A percentile compares a stretch with the other conserved stretches of the same genome.
Evolutionary conservation across 2,113 vertebrate genomes (phyloP).

Genomic region (Columba livia): DNA sequence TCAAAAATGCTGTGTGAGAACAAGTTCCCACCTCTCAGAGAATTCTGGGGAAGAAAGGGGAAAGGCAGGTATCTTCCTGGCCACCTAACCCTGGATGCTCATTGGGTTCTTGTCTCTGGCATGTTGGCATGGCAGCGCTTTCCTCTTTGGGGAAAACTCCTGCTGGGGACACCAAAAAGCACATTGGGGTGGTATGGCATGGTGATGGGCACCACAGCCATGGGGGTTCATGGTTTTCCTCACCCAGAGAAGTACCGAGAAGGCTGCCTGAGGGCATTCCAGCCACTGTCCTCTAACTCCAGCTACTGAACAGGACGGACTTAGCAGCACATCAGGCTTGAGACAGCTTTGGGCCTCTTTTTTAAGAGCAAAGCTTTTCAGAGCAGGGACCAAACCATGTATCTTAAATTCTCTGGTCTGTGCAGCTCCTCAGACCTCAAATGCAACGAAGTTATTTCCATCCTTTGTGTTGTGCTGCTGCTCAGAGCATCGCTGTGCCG

Average conservation of each 20-base stretch:
- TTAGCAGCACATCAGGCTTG: background rate
- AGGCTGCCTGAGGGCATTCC: background rate
- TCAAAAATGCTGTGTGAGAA: fast-evolving
- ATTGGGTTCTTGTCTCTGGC: background rate
- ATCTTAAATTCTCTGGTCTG: background rate
- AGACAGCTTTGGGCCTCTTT: background rate
- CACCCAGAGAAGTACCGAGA: fast-evolving
- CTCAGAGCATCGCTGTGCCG: background rate
- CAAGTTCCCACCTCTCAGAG: background rate
- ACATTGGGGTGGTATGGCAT: fast-evolving
- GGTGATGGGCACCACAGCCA: background rate
- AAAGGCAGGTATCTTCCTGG: background rate
- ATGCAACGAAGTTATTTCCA: fast-evolving
- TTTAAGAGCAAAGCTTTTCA: background rate
- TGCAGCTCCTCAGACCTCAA: fast-evolving
- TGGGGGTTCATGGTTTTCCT: background rate
- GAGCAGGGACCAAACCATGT: fast-evolving
- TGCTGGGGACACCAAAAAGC: background rate
- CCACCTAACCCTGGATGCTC: background rate
- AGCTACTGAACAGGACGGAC: fast-evolving
- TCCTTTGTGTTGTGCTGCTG: background rate
- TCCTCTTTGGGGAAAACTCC: background rate
- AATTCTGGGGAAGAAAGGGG: background rate
- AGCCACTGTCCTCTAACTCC: background rate
- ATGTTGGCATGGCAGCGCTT: background rate